phyloP scores from a whole-genome alignment of 2,113 vertebrate species.

The Mus spicilegus region DNA sequence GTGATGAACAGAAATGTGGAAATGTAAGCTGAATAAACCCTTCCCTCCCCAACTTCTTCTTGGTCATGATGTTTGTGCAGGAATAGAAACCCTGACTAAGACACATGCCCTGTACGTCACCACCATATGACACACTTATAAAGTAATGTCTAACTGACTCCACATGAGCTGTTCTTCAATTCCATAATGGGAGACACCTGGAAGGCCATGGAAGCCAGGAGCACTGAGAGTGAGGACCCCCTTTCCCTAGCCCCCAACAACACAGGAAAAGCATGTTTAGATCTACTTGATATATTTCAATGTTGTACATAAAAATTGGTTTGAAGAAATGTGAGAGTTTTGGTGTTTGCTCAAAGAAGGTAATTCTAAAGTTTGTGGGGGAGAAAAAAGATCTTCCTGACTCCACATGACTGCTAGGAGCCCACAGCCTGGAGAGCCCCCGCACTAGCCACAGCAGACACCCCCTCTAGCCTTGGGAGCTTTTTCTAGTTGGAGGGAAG shows the following conservation, averaged over 20 bases:
- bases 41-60: no score
- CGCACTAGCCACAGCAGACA: background rate
- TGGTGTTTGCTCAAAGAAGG: background rate
- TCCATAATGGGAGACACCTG: background rate
- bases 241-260: background rate
- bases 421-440: background rate
- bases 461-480: background rate
- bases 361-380: background rate
- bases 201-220: background rate
- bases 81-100: no score
- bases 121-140: background rate
- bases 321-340: background rate
- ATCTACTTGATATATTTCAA: background rate
- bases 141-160: background rate
- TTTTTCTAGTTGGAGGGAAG: background rate
- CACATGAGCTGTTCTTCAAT: no score
- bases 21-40: no score
- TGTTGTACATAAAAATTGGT: background rate
- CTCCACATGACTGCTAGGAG: accelerated
- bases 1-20: no score
- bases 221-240: background rate
- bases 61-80: no score
- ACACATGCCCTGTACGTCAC: background rate
- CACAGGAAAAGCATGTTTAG: background rate
- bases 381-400: background rate